Conservation (phyloP, 2,888 invertebrate species). For the Lasioglossum zephyrum region DNA sequence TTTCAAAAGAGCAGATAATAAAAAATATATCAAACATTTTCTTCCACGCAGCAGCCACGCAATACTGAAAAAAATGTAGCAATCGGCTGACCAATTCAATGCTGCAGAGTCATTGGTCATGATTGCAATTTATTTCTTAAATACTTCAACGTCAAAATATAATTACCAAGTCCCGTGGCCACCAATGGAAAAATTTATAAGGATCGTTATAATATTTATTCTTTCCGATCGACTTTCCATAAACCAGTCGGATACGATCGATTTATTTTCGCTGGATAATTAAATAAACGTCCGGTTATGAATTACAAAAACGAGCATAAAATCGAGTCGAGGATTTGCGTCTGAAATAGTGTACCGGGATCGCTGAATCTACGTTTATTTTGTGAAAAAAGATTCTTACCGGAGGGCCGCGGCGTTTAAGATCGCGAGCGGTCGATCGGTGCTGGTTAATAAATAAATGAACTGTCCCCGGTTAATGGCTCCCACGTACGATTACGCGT, state of each 20-base stretch:
- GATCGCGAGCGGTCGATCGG: slow-evolving; percentile 13
- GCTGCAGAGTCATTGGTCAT: background rate
- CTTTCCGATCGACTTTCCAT: background rate
- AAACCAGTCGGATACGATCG: background rate
- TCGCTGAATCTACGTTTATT: background rate
- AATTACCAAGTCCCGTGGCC: background rate
- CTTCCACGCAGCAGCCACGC: background rate
- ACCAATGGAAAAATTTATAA: background rate
- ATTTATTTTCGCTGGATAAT: background rate
- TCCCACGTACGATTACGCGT: slow-evolving; percentile 47
- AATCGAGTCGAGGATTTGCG: background rate
- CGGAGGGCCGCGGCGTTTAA: slow-evolving; percentile 6
- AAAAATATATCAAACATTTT: background rate
- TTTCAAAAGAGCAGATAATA: background rate
- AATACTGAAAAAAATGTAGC: background rate
- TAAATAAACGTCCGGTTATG: background rate
- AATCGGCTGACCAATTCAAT: background rate
- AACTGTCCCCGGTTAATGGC: slow-evolving; percentile 38
- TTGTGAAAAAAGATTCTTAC: background rate
- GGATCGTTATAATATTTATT: background rate
- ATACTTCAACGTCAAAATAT: slow-evolving; percentile 4
- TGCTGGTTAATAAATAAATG: slow-evolving; percentile 39
- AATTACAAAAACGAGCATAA: background rate
- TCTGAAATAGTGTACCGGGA: background rate
- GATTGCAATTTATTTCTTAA: background rate